A percentile compares a stretch with the other conserved stretches of the same genome.
Evolutionary conservation across 2,888 invertebrate species (phyloP).

Genomic region (Drosophila picticornis): DNA sequence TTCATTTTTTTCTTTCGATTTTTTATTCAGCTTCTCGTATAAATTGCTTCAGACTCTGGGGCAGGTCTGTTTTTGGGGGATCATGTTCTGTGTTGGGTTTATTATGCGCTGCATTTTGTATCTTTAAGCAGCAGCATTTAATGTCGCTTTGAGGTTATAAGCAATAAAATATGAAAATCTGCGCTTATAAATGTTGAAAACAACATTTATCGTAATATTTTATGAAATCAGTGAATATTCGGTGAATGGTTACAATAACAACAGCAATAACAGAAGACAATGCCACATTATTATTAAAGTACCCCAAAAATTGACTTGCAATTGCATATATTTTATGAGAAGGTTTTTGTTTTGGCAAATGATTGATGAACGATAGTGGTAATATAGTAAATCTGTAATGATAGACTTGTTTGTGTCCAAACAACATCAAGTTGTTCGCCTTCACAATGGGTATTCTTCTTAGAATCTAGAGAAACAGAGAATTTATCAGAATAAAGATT

Average conservation of each 20-base stretch:
- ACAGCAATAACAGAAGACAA: constrained; percentile 44
- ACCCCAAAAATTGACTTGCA: constrained; percentile 57
- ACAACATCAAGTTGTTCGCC: neutral
- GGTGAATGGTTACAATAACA: constrained; percentile 35
- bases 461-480: neutral
- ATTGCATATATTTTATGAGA: constrained; percentile 42
- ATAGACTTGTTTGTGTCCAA: constrained; percentile 17
- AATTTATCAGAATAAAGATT: neutral
- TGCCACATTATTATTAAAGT: constrained; percentile 49
- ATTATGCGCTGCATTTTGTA: constrained; percentile 66
- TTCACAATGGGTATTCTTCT: constrained; percentile 16
- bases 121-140: constrained; percentile 78
- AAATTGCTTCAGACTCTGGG: constrained; percentile 25
- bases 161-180: constrained; percentile 80
- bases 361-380: constrained; percentile 32
- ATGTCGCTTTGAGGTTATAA: constrained; percentile 82
- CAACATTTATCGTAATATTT: constrained; percentile 79
- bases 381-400: constrained; percentile 30
- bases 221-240: constrained; percentile 77
- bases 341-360: constrained; percentile 10
- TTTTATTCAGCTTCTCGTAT: constrained; percentile 12
- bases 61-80: constrained; percentile 30
- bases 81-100: constrained; percentile 27
- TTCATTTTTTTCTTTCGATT: constrained; percentile 58
- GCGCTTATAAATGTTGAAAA: constrained; percentile 68